Conservation (phyloP, 2,797 vertebrate genomes). For the Rhabdophis nuchalis region DNA sequence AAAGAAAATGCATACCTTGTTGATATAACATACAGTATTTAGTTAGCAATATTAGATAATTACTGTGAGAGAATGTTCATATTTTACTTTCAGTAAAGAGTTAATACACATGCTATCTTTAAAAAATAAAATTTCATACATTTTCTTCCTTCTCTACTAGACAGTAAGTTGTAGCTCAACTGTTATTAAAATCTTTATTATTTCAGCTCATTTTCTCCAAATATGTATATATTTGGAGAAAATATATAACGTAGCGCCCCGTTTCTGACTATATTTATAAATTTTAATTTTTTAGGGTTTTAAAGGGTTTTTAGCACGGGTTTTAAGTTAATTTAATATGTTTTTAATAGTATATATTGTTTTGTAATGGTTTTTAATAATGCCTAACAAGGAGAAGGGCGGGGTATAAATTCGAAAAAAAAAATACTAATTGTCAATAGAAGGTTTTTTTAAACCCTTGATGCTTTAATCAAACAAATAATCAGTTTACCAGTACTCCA, state of each 20-base stretch:
- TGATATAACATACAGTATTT: slow-evolving; percentile 52
- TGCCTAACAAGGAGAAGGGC: no score
- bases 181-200: slow-evolving; percentile 33
- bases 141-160: not conserved
- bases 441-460: not conserved
- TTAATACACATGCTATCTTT: slow-evolving; percentile 13
- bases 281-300: no score
- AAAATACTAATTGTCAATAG: not conserved
- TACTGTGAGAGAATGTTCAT: slow-evolving; percentile 31
- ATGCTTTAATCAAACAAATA: not conserved
- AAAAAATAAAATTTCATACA: slow-evolving; percentile 25
- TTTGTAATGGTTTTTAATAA: no score
- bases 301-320: no score
- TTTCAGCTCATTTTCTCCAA: slow-evolving; percentile 16
- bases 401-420: no score
- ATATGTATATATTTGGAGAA: no score
- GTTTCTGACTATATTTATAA: no score
- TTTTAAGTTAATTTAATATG: no score
- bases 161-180: slow-evolving; percentile 9
- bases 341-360: no score
- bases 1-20: slow-evolving; percentile 37
- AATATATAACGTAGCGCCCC: no score
- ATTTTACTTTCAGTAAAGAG: slow-evolving; percentile 5
- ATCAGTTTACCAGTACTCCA: fast-evolving
- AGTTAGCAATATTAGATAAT: slow-evolving; percentile 61